Evolutionary conservation across 2,888 invertebrate species (phyloP), one percentile per base, ranked within the genome.

Genomic region (Fabriciana adippe): DNA sequence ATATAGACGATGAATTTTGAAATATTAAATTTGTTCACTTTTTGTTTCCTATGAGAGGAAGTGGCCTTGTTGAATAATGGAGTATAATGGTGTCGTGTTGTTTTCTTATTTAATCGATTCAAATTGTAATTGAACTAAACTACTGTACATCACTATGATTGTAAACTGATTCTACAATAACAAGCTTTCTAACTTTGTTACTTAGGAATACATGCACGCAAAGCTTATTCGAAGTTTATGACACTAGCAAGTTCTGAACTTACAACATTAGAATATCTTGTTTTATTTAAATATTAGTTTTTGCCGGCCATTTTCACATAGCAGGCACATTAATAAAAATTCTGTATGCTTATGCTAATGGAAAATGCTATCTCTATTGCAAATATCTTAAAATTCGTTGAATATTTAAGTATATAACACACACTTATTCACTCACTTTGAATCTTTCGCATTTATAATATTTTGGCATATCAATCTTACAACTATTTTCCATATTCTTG

Each of bases 151-250:
- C 2, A 21, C 15, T 45, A 56, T 18, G 51, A 45, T 47, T 48
- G 45, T 57, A 21, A 57, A 47, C 47, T 26, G 26, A 47, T 26
- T n/a, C 15, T 1, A 48, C 15, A n/a, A 26, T 59, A 41, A 8
- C 26, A n/a, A 21, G 6, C 31, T 48, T 48, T 31, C 26, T 16
- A 48, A 59, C 26, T 31, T 59, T n/a, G 16, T 48, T 48, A 48
- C 13, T 59, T 48, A 5, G 31, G n/a, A 31, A 16, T 59, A 31
- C 31, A 59, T 16, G 31, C n/a, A 59, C 59, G 59, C 59, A 48
- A 59, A 26, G 14, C 59, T 59, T 59, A 16, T 14, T 47, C 11
- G 47, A 48, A 48, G 26, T 59, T 59, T 48, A 59, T 31, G 48
- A 31, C 13, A 48, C 11, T 59, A 57, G 3, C 48, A 47, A 41